Base-by-base conservation (phyloP, 2,797 vertebrate species). In the Emys orbicularis region DNA sequence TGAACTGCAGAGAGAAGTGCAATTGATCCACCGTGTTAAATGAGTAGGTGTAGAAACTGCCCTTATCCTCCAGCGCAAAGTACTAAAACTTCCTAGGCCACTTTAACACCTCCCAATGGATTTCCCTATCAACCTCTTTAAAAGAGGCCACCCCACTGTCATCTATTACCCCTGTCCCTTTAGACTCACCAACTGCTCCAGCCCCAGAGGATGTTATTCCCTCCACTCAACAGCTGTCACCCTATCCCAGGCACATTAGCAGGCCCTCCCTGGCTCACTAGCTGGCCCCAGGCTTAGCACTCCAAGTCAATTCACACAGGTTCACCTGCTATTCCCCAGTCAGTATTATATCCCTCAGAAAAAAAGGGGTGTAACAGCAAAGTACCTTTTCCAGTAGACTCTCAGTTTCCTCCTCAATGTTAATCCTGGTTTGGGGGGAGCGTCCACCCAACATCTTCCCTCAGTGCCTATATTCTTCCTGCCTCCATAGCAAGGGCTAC, bases 321-420 rank as follows among this genome's bases (percentile, higher is more conserved):
- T 1, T 89, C 29, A 76, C 41, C 29, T 74, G 11, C 56, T 68
- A 9, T 5, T 87, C 19, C 47, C 49, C 34, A 88, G 25, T 3
- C 44, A 81, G 9, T 0, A 0, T 27, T 1, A 1, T 1, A n/a
- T 2, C 87, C 31, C 3, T 44, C 19, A 31, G 2, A 27, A 31
- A 31, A 81, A 84, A 79, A 79, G 4, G 29, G 29, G 31, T 31
- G 23, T 15, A 65, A 89, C 25, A 2, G 0, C 5, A 4, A 41
- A 52, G 3, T 12, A 59, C 89, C 57, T 9, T 47, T n/a, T 52
- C 80, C 49, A 3, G 11, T 68, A 37, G 76, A 56, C 6, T 88
- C 23, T 29, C 5, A 83, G 37, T 57, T 5, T 41, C n/a, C 4
- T 8, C 3, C 12, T 21, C 34, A 27, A 1, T 13, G 11, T 2